These are phyloP conservation scores for Montipora capitata DNA, from an alignment of 92 coral and sea anemone species.

Conservation along the genomic window DNA sequence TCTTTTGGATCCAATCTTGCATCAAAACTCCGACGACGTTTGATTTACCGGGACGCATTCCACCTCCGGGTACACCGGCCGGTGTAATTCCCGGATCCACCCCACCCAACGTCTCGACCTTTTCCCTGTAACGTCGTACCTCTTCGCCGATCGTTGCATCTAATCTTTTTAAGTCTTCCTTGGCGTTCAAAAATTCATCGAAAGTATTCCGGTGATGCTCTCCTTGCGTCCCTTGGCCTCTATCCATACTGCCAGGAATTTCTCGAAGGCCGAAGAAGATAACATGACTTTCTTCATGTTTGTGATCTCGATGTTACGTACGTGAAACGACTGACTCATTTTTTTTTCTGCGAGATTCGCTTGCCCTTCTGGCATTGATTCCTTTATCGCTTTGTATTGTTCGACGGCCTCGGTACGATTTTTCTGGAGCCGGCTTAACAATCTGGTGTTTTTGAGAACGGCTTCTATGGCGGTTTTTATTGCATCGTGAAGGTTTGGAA, in stretches of 20 bases:
- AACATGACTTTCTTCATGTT: background rate
- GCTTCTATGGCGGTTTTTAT: background rate
- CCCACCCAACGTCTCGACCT: background rate
- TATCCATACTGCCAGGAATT: background rate
- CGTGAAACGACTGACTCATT: background rate
- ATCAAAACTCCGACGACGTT: background rate
- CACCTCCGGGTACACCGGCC: slow-evolving; percentile 13
- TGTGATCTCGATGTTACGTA: background rate
- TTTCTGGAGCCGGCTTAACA: background rate
- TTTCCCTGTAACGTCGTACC: background rate
- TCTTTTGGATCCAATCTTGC: slow-evolving; percentile 8
- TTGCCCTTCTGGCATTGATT: background rate
- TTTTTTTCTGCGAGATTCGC: background rate
- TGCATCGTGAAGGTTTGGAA: background rate
- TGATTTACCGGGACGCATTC: background rate
- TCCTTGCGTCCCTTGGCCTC: background rate
- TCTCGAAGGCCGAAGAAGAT: background rate
- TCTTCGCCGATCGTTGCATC: slow-evolving; percentile 1
- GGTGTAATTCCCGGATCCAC: background rate
- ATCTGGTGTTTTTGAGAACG: background rate
- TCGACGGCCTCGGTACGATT: background rate
- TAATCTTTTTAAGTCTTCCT: background rate
- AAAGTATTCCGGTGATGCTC: background rate
- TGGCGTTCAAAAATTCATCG: background rate
- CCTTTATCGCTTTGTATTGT: background rate